Evolutionary conservation across 1,140 invertebrate species (phyloP).

Genomic region (Akabosia matsudoensis): DNA sequence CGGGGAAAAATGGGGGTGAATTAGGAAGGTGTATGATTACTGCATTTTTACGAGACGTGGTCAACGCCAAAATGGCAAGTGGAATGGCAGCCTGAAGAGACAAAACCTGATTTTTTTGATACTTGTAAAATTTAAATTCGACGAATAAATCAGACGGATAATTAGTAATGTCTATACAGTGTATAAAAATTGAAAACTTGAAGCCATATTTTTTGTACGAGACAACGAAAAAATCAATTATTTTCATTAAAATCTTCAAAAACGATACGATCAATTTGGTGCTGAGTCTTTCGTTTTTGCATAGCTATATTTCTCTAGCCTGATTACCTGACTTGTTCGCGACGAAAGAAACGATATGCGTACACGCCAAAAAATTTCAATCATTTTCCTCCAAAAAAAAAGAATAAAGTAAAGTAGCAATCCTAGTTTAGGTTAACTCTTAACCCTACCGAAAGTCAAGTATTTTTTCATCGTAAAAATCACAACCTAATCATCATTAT

Average conservation of each 20-base stretch:
- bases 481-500: not conserved
- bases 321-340: too few species aligned
- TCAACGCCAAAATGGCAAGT: not conserved
- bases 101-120: conserved; percentile 1
- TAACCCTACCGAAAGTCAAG: not conserved
- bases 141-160: not conserved
- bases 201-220: too few species aligned
- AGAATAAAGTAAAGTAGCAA: not conserved
- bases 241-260: not conserved
- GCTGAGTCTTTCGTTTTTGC: too few species aligned
- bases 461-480: not conserved
- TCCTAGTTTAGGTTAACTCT: not conserved
- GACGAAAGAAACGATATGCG: not conserved
- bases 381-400: not conserved
- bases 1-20: not conserved
- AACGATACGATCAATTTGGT: not conserved
- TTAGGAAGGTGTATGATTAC: not conserved
- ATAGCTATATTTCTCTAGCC: too few species aligned
- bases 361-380: too few species aligned
- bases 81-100: not conserved
- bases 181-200: not conserved
- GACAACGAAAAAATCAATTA: not conserved
- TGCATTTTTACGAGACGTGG: not conserved
- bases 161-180: not conserved
- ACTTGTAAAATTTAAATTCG: not conserved